These are phyloP conservation scores for Crocodylus rhombifer DNA, from an alignment of 2,797 vertebrate genomes.

Conservation along the genomic window DNA sequence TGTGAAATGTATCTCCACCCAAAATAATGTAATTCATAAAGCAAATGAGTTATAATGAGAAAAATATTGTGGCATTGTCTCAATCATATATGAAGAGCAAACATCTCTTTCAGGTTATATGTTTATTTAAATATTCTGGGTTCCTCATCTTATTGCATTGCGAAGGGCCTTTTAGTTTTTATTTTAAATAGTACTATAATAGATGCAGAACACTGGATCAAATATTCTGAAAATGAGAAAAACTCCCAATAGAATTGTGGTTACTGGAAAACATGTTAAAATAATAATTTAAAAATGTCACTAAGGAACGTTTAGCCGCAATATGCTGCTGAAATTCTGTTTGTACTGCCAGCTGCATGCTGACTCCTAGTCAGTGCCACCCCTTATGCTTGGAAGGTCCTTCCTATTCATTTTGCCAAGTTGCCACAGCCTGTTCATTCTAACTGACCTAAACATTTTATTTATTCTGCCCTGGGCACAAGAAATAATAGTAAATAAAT, in stretches of 20 bases:
- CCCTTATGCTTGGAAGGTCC: constrained; percentile 29
- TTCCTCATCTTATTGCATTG: neutral
- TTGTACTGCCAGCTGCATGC: neutral
- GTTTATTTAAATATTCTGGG: neutral
- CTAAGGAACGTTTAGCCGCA: constrained; percentile 44
- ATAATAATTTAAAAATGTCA: neutral
- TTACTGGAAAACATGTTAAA: constrained; percentile 33
- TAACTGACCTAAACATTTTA: neutral
- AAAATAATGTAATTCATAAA: neutral
- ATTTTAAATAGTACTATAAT: neutral
- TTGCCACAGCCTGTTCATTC: neutral
- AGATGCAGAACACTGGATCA: neutral
- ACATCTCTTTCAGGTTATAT: neutral
- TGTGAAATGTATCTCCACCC: neutral
- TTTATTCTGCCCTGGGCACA: neutral
- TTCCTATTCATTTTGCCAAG: constrained; percentile 17
- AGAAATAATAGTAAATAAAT: neutral
- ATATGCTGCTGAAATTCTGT: neutral
- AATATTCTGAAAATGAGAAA: constrained; percentile 12
- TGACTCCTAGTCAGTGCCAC: neutral
- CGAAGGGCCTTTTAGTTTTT: neutral
- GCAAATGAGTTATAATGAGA: neutral
- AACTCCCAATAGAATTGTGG: constrained; percentile 22
- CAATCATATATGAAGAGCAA: neutral
- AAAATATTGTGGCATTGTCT: neutral